Base-by-base conservation (phyloP, 2,797 vertebrate species). In the Choloepus didactylus region DNA sequence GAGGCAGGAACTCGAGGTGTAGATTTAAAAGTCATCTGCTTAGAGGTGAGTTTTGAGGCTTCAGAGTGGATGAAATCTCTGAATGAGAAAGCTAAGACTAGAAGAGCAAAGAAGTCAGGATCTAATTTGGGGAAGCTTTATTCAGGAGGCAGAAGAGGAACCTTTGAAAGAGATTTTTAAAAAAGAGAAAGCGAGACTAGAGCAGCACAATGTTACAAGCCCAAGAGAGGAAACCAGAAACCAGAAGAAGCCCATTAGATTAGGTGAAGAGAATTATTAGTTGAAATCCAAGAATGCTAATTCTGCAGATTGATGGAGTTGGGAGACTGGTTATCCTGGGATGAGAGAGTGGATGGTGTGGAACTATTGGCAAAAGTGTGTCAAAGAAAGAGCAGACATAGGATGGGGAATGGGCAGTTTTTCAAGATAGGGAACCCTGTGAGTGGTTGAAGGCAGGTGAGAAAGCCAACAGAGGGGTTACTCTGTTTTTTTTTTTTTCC, bases 81-180 rank as follows among this genome's bases (percentile, higher is more conserved):
- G n/a, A 92, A 56, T 85, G 67, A 91, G 62, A 94, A 87, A 64
- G 29, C 27, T 86, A 12, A 77, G 72, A 23, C 5, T n/a, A 76
- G 11, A 64, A 12, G 29, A 93, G 54, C 12, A 38, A n/a, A 96
- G 67, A 91, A 44, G 41, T 44, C 41, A 44, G 41, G 4, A 44
- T 44, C 41, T 44, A 44, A 44, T 44, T 44, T 44, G 41, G 41
- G 41, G 41, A 44, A 46, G 23, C 62, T 64, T 94, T 66, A 64
- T 86, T 73, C 31, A 75, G 31, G 19, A 91, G 27, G n/a, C n/a
- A 87, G 46, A 49, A 75, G 38, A 73, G 73, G 73, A 93, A 49
- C 19, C 16, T 87, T 70, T 79, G 72, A 84, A 90, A 93, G 70
- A 93, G 21, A 84, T 56, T 56, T 62, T 64, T 60, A 75, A 64